phyloP scores from a whole-genome alignment of 23 tunicate genomes.

The Styela clava region DNA sequence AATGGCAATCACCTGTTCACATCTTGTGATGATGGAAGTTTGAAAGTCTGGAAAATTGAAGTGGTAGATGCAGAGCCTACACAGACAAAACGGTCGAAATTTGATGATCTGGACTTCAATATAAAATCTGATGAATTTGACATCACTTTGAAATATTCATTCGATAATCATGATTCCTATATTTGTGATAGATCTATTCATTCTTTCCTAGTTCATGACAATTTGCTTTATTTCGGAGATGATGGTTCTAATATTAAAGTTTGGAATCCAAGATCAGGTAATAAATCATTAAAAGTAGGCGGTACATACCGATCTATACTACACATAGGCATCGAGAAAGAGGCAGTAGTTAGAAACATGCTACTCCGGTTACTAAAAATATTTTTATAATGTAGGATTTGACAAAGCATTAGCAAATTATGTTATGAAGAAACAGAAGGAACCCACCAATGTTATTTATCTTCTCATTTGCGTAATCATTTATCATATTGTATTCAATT shows the following conservation, averaged over 20 bases:
- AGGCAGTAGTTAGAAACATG: no score
- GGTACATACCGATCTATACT: no score
- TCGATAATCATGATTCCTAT: background rate
- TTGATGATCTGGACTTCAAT: background rate
- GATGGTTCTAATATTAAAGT: conserved; percentile 70
- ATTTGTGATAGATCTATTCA: background rate
- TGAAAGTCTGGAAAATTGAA: conserved; percentile 22
- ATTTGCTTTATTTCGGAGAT: conserved; percentile 56
- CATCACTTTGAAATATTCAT: conserved; percentile 1
- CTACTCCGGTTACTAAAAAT: no score
- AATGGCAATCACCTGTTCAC: background rate
- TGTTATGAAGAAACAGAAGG: no score
- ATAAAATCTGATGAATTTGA: conserved; percentile 5
- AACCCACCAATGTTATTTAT: no score
- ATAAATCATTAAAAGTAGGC: background rate
- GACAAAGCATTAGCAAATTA: no score
- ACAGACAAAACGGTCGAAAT: background rate
- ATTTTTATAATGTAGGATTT: no score
- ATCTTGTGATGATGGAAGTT: conserved; percentile 15
- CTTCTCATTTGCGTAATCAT: no score
- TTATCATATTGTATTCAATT: no score
- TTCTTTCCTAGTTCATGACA: background rate
- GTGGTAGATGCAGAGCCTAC: background rate
- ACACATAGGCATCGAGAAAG: no score
- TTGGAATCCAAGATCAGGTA: conserved; percentile 36